Conservation (phyloP, 1,140 invertebrate species). For the Papilio polyxenes region DNA sequence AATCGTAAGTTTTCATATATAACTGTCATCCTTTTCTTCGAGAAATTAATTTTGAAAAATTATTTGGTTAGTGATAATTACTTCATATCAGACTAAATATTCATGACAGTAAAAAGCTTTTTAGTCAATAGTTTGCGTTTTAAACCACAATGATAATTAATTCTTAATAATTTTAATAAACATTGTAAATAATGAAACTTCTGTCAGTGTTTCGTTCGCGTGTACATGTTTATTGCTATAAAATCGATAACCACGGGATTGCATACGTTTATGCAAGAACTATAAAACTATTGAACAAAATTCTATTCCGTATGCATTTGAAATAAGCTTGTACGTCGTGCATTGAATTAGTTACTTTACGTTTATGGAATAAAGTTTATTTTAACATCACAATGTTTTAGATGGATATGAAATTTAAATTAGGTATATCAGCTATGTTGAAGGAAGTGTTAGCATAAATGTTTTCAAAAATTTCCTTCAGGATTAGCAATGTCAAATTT, state of each 20-base stretch:
- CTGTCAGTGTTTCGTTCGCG: background rate
- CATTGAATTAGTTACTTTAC: background rate
- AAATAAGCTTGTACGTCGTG: background rate
- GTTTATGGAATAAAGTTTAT: background rate
- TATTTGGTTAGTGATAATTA: too few relatives aligned
- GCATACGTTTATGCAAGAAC: slow-evolving; percentile 20
- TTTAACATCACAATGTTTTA: background rate
- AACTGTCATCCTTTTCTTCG: too few relatives aligned
- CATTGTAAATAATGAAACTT: background rate
- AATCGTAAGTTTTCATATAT: too few relatives aligned
- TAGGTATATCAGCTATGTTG: slow-evolving; percentile 7
- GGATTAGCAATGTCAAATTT: too few relatives aligned
- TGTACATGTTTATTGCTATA: background rate
- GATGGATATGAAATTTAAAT: slow-evolving; percentile 1
- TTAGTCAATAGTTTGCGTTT: too few relatives aligned
- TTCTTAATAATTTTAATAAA: background rate
- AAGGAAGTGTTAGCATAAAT: background rate
- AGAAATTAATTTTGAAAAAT: too few relatives aligned
- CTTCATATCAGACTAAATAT: too few relatives aligned
- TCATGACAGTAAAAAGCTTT: too few relatives aligned
- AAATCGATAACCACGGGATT: slow-evolving; percentile 10
- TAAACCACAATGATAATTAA: too few relatives aligned
- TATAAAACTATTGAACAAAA: slow-evolving; percentile 12
- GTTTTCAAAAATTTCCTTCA: background rate
- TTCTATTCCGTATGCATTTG: background rate